Conservation (phyloP, 2,113 vertebrate species). For the Phyllostomus hastatus region DNA sequence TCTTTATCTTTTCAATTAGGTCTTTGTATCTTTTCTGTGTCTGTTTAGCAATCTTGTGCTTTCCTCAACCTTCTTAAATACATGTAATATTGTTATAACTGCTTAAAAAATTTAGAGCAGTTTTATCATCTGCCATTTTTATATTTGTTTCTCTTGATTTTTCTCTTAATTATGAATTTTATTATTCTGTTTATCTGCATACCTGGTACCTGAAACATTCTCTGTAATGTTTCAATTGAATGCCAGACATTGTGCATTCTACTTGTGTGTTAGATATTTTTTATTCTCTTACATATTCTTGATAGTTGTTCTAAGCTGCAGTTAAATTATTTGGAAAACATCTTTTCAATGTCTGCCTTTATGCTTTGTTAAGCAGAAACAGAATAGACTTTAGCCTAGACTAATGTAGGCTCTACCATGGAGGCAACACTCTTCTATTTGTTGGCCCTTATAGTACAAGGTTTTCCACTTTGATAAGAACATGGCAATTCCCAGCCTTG, state of each 20-base stretch:
- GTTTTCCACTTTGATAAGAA: not conserved
- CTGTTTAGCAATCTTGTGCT: not conserved
- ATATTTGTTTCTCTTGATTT: not conserved
- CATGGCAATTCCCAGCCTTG: not conserved
- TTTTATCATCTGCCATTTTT: not conserved
- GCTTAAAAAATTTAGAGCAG: not conserved
- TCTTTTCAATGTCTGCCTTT: slow-evolving; percentile 2
- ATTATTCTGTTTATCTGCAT: not conserved
- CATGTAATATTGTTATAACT: not conserved
- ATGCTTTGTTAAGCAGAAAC: not conserved
- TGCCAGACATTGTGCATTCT: not conserved
- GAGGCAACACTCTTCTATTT: not conserved
- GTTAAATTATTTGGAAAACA: slow-evolving; percentile 2
- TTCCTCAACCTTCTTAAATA: not conserved
- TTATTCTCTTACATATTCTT: slow-evolving; percentile 7
- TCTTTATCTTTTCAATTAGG: not conserved
- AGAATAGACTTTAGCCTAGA: not conserved
- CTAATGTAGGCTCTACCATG: not conserved
- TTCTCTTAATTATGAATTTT: slow-evolving; percentile 3
- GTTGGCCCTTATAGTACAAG: not conserved
- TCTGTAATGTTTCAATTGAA: not conserved
- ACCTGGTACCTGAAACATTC: not conserved
- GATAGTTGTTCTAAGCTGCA: not conserved
- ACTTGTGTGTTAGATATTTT: not conserved
- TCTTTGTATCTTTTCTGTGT: not conserved